Evolutionary conservation across 2,113 vertebrate species (phyloP).

Genomic region (Lathamus discolor): DNA sequence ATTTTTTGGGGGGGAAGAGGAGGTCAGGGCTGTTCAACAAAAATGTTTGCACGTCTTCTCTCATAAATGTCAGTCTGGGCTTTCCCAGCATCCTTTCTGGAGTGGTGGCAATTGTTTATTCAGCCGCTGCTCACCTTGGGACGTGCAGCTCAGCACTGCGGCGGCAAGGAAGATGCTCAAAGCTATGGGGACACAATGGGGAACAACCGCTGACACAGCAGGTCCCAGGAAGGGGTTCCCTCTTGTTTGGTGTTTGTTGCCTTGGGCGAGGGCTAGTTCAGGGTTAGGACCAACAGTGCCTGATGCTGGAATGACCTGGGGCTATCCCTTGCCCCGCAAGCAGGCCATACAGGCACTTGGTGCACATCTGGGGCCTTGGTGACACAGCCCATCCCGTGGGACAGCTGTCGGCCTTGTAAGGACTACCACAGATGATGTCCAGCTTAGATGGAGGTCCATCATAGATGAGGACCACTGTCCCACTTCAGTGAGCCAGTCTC

Average conservation of each 20-base stretch:
- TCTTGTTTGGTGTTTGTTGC: neutral
- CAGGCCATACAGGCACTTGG: neutral
- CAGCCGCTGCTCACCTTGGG: neutral
- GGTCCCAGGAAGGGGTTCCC: neutral
- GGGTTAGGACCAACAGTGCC: neutral
- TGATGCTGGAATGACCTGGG: neutral
- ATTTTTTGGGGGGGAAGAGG: neutral
- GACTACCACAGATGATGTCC: neutral
- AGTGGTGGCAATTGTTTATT: neutral
- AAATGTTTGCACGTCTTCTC: neutral
- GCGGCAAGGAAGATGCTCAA: accelerated
- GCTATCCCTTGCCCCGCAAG: neutral
- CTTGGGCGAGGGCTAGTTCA: neutral
- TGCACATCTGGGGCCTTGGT: accelerated
- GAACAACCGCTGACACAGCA: neutral
- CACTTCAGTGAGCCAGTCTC: neutral
- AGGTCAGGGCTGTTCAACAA: conserved; percentile 24
- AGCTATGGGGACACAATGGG: neutral
- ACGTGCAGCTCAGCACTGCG: accelerated
- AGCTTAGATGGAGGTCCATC: neutral
- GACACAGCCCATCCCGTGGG: neutral
- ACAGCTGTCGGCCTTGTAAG: neutral
- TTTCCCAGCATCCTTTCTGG: neutral
- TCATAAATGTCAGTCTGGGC: neutral
- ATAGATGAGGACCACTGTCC: neutral